A percentile compares a stretch with the other conserved stretches of the same genome.
Conservation (phyloP, 2,797 vertebrate species). For the Vireo griseus region DNA sequence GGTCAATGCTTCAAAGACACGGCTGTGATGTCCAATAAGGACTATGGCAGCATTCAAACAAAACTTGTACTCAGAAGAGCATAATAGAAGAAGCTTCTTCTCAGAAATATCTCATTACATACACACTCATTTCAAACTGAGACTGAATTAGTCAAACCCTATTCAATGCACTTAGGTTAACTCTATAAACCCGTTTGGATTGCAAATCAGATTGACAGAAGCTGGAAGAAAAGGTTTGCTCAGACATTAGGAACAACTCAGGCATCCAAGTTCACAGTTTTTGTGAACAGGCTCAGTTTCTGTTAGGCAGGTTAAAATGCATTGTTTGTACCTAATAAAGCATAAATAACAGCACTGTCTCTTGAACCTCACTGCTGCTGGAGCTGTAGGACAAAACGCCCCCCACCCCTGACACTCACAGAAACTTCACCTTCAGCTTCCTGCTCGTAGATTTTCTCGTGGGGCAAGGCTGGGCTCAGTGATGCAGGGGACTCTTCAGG, state of each 20-base stretch:
- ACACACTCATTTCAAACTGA: not conserved
- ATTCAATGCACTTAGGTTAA: not conserved
- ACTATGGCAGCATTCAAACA: not conserved
- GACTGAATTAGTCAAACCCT: not conserved
- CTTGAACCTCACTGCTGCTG: not conserved
- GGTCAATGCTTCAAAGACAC: not conserved
- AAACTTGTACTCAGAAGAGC: not conserved
- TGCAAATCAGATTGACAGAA: slow-evolving; percentile 13
- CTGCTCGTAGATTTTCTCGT: not conserved
- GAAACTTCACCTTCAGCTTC: not conserved
- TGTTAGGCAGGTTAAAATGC: slow-evolving; percentile 21
- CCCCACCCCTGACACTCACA: not conserved
- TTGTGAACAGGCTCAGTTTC: not conserved
- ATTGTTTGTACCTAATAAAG: slow-evolving; percentile 8
- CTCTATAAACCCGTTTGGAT: not conserved
- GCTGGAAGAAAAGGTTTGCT: not conserved
- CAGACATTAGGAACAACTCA: slow-evolving; percentile 5
- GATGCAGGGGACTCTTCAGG: not conserved
- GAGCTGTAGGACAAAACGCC: not conserved
- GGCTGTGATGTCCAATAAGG: not conserved
- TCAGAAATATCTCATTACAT: slow-evolving; percentile 39
- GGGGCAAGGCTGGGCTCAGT: not conserved
- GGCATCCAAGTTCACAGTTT: not conserved
- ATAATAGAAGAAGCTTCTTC: not conserved
- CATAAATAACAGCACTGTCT: not conserved